Evolutionary conservation across 2,888 invertebrate genomes (phyloP).

Genomic region (Scotopteryx bipunctaria): DNA sequence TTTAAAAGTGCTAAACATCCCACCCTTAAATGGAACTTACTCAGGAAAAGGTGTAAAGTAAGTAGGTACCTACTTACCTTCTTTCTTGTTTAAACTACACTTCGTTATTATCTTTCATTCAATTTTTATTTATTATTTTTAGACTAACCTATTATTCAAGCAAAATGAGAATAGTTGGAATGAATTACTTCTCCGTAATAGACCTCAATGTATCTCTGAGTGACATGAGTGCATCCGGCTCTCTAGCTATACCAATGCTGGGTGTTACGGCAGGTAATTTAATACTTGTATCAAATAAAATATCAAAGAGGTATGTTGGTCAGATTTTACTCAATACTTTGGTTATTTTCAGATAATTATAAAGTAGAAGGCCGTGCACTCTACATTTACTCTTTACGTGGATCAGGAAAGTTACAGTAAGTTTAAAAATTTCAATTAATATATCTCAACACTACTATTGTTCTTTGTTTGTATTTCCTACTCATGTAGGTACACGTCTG

Average conservation of each 20-base stretch:
- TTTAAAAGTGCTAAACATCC: constrained; percentile 33
- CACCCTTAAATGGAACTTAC: constrained; percentile 40
- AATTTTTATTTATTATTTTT: constrained; percentile 12
- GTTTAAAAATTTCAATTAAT: constrained; percentile 17
- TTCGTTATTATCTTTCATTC: neutral
- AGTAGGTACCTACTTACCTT: constrained; percentile 13
- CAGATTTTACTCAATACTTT: neutral
- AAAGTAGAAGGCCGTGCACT: constrained; percentile 50
- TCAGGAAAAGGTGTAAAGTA: constrained; percentile 44
- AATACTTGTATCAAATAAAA: too few species aligned
- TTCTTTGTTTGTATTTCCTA: too few species aligned
- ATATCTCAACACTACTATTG: too few species aligned
- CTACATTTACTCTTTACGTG: constrained; percentile 47
- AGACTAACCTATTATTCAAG: constrained; percentile 48
- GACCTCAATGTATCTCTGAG: constrained; percentile 40
- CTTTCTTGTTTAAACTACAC: neutral
- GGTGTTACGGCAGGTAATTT: constrained; percentile 44
- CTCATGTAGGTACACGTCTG: too few species aligned
- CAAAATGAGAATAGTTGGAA: constrained; percentile 46
- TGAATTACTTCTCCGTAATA: constrained; percentile 46
- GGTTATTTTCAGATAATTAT: constrained; percentile 48
- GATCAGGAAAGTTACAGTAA: constrained; percentile 54
- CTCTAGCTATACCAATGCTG: constrained; percentile 42
- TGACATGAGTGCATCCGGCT: constrained; percentile 35
- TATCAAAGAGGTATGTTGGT: neutral